A percentile compares a stretch with the other conserved stretches of the same genome.
phyloP scores from a whole-genome alignment of 2,888 invertebrate genomes.

The Teinopalpus imperialis region DNA sequence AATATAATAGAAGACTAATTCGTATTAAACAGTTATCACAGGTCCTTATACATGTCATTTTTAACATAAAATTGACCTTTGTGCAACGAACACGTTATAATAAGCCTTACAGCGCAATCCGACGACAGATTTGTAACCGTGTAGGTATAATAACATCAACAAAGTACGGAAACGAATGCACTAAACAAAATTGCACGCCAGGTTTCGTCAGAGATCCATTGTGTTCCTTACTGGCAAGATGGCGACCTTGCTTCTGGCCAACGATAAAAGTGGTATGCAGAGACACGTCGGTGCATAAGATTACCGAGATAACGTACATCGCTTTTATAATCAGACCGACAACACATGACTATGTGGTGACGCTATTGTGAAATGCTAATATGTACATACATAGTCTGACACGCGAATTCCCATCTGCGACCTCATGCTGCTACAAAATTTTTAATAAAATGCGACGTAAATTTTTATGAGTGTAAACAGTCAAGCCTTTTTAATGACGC shows the following conservation, averaged over 20 bases:
- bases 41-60: too few relatives aligned
- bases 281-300: constrained; percentile 54
- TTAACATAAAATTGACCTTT: neutral
- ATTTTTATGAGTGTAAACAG: constrained; percentile 17
- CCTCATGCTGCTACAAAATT: too few relatives aligned
- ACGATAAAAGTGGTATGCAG: constrained; percentile 53
- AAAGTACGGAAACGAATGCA: constrained; percentile 17
- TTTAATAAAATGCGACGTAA: constrained; percentile 9
- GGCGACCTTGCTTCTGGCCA: constrained; percentile 52
- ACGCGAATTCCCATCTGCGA: constrained; percentile 17
- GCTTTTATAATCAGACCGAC: constrained; percentile 39
- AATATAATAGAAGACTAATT: too few relatives aligned
- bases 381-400: constrained; percentile 16
- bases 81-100: neutral
- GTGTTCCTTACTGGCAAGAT: constrained; percentile 20
- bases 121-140: neutral
- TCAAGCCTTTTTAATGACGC: constrained; percentile 11
- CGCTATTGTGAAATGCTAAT: constrained; percentile 26
- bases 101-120: neutral
- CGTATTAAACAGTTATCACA: too few relatives aligned
- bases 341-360: constrained; percentile 21
- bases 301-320: constrained; percentile 50
- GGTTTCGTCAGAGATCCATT: constrained; percentile 24
- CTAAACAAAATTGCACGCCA: constrained; percentile 2
- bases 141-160: neutral